Evolutionary conservation across 2,888 invertebrate species (phyloP), one percentile per base, ranked within the genome.

Genomic region (Operophtera brumata): DNA sequence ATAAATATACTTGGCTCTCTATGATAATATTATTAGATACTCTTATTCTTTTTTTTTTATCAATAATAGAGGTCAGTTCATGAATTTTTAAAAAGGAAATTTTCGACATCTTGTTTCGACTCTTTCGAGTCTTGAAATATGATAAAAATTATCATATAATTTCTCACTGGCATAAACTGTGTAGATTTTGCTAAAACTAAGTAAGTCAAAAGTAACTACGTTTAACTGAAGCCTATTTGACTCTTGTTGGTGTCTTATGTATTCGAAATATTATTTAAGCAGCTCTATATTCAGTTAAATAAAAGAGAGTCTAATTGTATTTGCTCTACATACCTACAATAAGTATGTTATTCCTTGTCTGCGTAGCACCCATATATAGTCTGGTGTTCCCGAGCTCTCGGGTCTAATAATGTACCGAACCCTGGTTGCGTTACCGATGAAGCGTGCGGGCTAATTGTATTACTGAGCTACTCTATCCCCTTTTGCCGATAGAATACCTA

Each of bases 381-480:
- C 30, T 30, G 9, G 30, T 30, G 6, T 30, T 26, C 26, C 8
- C 26, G 26, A n/a, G n/a, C 20, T 30, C 30, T 9, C 9, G 30
- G 30, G 4, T 32, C 12, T 12, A 13, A 12, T 36, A 36, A 51
- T 39, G 34, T 32, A 44, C 34, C 13, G 7, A 37, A 6, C 13
- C 32, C 11, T 42, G 8, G n/a, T 8, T 2, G 6, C 6, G 5
- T 1, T 11, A n/a, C 13, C 30, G 14, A 39, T 47, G 30, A 14
- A 47, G 39, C 40, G 45, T 41, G 11, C 39, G 26, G 9, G 45
- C n/a, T 40, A 40, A 51, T 51, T 41, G 40, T 51, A 51, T 45
- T 51, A 45, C 39, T 26, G 30, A 9, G 32, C 10, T 44, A 51
- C 13, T 34, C 37, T 37, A 37, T 34, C 42, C 35, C 13, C 34